Evolutionary conservation across 37 sponge, comb jelly and placozoan species (phyloP).

Genomic region (Mnemiopsis leidyi): DNA sequence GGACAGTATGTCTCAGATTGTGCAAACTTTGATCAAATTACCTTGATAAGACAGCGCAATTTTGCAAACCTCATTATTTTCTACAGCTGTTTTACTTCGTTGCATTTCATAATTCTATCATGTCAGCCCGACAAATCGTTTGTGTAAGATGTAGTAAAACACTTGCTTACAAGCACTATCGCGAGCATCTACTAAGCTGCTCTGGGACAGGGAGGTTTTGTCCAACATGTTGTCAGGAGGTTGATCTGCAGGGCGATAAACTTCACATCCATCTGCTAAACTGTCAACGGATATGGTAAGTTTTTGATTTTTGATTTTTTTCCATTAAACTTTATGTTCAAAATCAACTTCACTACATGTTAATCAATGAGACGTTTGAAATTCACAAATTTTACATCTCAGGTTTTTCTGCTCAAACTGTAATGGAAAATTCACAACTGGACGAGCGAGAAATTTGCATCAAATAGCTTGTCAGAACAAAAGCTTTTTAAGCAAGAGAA

Average conservation of each 20-base stretch:
- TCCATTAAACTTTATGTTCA: background rate
- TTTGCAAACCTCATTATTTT: background rate
- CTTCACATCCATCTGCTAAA: background rate
- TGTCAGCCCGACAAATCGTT: background rate
- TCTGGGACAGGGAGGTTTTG: background rate
- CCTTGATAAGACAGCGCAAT: too few species aligned
- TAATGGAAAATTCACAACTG: too few species aligned
- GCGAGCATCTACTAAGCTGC: background rate
- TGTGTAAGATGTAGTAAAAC: background rate
- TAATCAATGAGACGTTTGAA: too few species aligned
- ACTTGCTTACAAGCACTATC: background rate
- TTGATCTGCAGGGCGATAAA: background rate
- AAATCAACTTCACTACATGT: background rate
- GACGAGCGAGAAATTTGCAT: too few species aligned
- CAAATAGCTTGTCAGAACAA: too few species aligned
- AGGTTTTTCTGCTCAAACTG: too few species aligned
- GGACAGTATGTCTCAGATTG: too few species aligned
- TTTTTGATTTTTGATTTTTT: background rate
- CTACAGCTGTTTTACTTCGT: background rate
- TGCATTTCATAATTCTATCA: background rate
- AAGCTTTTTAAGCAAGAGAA: too few species aligned
- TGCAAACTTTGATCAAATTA: too few species aligned
- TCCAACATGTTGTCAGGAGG: background rate
- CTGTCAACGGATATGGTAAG: conserved; percentile 31
- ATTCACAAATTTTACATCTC: too few species aligned